Base-by-base conservation (phyloP, 1,140 invertebrate species). In the Mercenaria mercenaria region DNA sequence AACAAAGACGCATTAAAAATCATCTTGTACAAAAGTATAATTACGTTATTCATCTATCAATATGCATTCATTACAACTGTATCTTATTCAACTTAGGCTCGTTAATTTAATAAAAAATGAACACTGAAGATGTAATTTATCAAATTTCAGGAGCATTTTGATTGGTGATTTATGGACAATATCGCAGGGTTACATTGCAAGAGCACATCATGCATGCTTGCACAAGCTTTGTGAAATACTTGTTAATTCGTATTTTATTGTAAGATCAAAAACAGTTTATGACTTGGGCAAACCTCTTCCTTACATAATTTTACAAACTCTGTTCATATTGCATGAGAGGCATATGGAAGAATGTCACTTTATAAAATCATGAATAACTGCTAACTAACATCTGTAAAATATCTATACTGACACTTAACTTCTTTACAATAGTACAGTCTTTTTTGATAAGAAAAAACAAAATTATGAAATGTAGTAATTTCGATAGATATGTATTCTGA, bases 231-330 rank as follows among this genome's bases (percentile, higher is more conserved):
- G 67, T 41, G 34, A 11, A 29, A 72, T 72, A 72, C 67, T 72
- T 72, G 67, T 72, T 72, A 37, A 29, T 72, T 72, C 67, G 13
- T 37, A 72, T 72, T 72, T 72, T 72, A 72, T 72, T 72, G 39
- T 13, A 72, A 72, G 67, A 72, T 72, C 67, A 72, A 72, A 72
- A 72, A 39, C 67, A 1, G 26, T 72, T 72, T 72, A 72, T 39
- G 67, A 41, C 34, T 23, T 72, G 34, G 34, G 34, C 32, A 37
- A 72, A 39, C 34, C 59, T 64, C 43, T 64, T 64, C 52, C 52
- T 59, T 59, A 59, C 52, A 59, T 59, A 18, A 59, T 59, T 23
- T 64, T 64, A 29, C 59, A 0, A 64, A 64, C 10, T 20, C 8
- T 56, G 3, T 23, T 56, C 10, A 56, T 20, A 8, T 56, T 8